These are phyloP conservation scores for honey bee (Apis mellifera) DNA, from an alignment of 1,140 invertebrate species.

Conservation along the genomic window DNA sequence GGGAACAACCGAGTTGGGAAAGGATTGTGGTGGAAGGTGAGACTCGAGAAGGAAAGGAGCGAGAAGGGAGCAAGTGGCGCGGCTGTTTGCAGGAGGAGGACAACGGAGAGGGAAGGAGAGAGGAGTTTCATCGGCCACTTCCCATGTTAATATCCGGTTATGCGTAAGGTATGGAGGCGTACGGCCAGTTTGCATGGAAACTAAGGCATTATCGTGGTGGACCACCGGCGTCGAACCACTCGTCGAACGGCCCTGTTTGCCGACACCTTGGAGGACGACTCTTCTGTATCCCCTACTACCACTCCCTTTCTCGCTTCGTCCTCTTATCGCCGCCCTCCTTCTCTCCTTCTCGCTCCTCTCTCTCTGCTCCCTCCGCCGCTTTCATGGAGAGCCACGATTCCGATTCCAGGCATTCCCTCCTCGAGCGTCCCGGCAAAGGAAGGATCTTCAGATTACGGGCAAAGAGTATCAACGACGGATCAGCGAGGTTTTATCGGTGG, in stretches of 20 bases:
- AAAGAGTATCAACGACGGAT: slow-evolving; percentile 40
- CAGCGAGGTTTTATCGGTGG: slow-evolving; percentile 61
- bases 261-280: slow-evolving; percentile 74
- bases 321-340: slow-evolving; percentile 34
- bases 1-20: neutral
- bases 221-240: slow-evolving; percentile 79
- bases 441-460: slow-evolving; percentile 73
- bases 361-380: slow-evolving; percentile 42
- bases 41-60: neutral
- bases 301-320: slow-evolving; percentile 39
- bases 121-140: slow-evolving; percentile 74
- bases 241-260: slow-evolving; percentile 77
- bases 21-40: neutral
- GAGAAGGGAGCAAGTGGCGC: slow-evolving; percentile 4
- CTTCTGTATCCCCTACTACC: slow-evolving; percentile 48
- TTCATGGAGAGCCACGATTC: slow-evolving; percentile 65
- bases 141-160: slow-evolving; percentile 80
- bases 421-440: slow-evolving; percentile 51
- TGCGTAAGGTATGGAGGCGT: slow-evolving; percentile 79
- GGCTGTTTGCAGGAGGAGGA: slow-evolving; percentile 30
- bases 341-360: slow-evolving; percentile 40
- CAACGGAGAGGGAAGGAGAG: slow-evolving; percentile 39
- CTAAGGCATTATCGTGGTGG: slow-evolving; percentile 77
- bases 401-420: slow-evolving; percentile 60
- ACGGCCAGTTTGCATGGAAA: slow-evolving; percentile 80